Conservation (phyloP, 1,140 invertebrate species). For the Cyrtorhinus lividipennis region DNA sequence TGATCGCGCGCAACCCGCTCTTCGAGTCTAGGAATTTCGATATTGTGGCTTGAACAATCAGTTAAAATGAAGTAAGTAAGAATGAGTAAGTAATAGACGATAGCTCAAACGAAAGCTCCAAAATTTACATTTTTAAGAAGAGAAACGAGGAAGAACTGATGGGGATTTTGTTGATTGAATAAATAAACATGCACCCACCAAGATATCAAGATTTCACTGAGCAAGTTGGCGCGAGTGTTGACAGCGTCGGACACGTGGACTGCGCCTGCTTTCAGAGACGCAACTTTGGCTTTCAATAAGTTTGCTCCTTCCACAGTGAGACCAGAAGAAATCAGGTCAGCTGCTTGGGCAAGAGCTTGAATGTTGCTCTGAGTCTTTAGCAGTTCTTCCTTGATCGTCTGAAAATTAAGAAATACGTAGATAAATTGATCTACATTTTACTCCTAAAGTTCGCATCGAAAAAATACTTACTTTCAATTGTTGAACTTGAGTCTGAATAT, state of each 20-base stretch:
- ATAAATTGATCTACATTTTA: background rate
- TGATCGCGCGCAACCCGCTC: too few species aligned
- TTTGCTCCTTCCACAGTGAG: slow-evolving; percentile 59
- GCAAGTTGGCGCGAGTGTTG: slow-evolving; percentile 53
- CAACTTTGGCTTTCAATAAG: slow-evolving; percentile 51
- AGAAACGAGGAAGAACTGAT: too few species aligned
- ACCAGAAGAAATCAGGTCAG: slow-evolving; percentile 58
- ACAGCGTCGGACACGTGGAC: slow-evolving; percentile 54
- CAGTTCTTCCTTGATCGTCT: slow-evolving; percentile 61
- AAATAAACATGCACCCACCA: too few species aligned
- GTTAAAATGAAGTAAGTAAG: too few species aligned
- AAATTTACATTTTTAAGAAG: too few species aligned
- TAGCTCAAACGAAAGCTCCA: too few species aligned
- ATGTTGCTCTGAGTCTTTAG: slow-evolving; percentile 66
- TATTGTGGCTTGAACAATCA: too few species aligned
- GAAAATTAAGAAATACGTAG: slow-evolving; percentile 1
- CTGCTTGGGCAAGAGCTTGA: slow-evolving; percentile 58
- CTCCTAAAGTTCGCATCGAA: background rate
- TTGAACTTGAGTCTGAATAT: slow-evolving; percentile 15
- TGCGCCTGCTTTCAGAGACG: slow-evolving; percentile 54
- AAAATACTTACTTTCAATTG: slow-evolving; percentile 18
- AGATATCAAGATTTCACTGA: slow-evolving; percentile 62
- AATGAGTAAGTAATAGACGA: too few species aligned
- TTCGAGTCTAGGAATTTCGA: too few species aligned
- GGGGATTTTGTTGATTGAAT: too few species aligned